Conservation (phyloP, 2,113 vertebrate genomes). For the Emydocephalus ijimae region DNA sequence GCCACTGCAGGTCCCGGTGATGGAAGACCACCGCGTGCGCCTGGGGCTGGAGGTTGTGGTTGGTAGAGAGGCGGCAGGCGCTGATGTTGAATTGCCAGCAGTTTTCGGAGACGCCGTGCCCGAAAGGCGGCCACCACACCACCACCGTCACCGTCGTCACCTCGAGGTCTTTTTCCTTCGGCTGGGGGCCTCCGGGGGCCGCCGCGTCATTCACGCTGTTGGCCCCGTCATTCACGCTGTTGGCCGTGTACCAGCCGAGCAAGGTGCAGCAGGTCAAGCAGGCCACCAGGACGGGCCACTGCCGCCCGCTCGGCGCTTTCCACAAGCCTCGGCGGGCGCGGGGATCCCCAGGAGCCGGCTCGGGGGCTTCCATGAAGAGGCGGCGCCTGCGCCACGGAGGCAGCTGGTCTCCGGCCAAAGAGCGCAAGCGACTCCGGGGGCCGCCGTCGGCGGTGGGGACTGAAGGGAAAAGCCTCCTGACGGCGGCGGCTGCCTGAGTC, state of each 20-base stretch:
- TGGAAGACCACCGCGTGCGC: conserved; percentile 85
- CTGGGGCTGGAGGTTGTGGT: conserved; percentile 54
- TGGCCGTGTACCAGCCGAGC: conserved; percentile 42
- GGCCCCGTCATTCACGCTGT: too few relatives aligned
- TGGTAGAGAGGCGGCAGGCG: conserved; percentile 75
- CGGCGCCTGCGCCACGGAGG: conserved; percentile 14
- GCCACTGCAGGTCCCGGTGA: conserved; percentile 76
- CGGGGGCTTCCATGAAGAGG: not conserved
- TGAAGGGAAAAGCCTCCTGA: too few relatives aligned
- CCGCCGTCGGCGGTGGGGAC: not conserved
- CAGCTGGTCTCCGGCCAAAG: not conserved
- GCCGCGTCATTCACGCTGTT: conserved; percentile 23
- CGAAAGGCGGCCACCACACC: conserved; percentile 85
- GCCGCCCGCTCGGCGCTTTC: not conserved
- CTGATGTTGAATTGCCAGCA: conserved; percentile 73
- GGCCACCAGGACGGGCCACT: conserved; percentile 20
- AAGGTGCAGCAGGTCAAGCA: conserved; percentile 47
- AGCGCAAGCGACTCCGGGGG: conserved; percentile 21
- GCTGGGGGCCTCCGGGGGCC: not conserved
- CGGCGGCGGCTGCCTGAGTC: not conserved
- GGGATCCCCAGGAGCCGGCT: not conserved
- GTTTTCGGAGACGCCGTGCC: conserved; percentile 48
- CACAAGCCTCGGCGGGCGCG: not conserved
- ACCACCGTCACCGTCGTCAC: conserved; percentile 65
- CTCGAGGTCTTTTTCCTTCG: too few relatives aligned